Evolutionary conservation across 1,140 invertebrate genomes (phyloP).

Genomic region (Berghia stephanieae): DNA sequence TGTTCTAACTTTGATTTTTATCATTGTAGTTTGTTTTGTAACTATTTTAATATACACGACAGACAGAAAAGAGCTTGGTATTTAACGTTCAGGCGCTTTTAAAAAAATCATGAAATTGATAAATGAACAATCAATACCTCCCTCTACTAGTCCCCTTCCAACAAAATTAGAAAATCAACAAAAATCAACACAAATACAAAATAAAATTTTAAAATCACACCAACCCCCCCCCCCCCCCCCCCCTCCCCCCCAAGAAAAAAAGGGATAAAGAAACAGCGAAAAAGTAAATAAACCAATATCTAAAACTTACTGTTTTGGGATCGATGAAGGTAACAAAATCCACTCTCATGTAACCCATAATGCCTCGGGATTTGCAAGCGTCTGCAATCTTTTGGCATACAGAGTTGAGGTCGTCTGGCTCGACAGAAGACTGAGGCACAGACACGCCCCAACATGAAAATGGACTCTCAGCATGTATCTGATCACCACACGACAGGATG

Average conservation of each 20-base stretch:
- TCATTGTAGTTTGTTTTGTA: too few relatives aligned
- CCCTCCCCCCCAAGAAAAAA: neutral
- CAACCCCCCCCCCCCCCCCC: neutral
- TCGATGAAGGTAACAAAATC: slow-evolving; percentile 68
- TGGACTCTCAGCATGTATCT: slow-evolving; percentile 64
- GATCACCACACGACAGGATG: slow-evolving; percentile 62
- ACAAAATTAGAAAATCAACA: neutral
- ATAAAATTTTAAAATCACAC: neutral
- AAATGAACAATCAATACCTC: too few relatives aligned
- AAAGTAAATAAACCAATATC: neutral
- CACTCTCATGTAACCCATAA: slow-evolving; percentile 63
- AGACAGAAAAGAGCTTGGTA: too few relatives aligned
- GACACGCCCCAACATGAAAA: slow-evolving; percentile 66
- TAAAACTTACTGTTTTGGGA: slow-evolving; percentile 55
- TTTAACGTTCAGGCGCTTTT: too few relatives aligned
- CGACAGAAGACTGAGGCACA: slow-evolving; percentile 65
- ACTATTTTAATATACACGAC: too few relatives aligned
- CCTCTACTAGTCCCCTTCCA: too few relatives aligned
- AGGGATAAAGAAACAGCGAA: neutral
- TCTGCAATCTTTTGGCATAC: slow-evolving; percentile 59
- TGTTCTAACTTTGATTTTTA: too few relatives aligned
- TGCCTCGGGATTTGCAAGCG: slow-evolving; percentile 61
- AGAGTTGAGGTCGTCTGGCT: slow-evolving; percentile 58
- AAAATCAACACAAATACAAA: neutral
- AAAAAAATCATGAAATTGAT: too few relatives aligned